phyloP scores from a whole-genome alignment of 30 jellyfish, hydroid and myxozoan species.

The Haliclystus octoradiatus region DNA sequence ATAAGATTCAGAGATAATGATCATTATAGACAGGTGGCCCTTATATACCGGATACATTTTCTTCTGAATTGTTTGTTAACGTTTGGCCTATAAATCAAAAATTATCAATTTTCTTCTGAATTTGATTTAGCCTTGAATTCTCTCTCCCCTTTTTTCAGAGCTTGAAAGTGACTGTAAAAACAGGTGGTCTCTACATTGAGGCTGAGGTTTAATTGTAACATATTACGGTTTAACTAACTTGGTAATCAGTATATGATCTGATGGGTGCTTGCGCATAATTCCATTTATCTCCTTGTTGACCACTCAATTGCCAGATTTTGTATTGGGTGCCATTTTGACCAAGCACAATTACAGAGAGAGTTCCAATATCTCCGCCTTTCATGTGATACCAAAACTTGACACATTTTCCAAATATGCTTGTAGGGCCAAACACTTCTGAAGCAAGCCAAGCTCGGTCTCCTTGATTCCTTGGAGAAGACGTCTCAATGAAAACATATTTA shows the following conservation, averaged over 20 bases:
- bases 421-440: conserved; percentile 89
- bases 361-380: conserved; percentile 85
- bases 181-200: too few relatives aligned
- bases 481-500: conserved; percentile 65
- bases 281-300: conserved; percentile 80
- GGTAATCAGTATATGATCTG: conserved; percentile 65
- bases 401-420: conserved; percentile 80
- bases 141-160: too few relatives aligned
- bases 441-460: conserved; percentile 80
- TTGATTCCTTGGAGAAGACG: conserved; percentile 53
- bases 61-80: too few relatives aligned
- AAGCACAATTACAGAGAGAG: conserved; percentile 46
- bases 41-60: too few relatives aligned
- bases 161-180: too few relatives aligned
- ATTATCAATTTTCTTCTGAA: too few relatives aligned
- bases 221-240: too few relatives aligned
- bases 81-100: too few relatives aligned
- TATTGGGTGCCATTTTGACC: conserved; percentile 75
- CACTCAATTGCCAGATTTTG: conserved; percentile 73
- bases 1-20: too few relatives aligned
- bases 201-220: too few relatives aligned
- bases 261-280: conserved; percentile 92
- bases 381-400: conserved; percentile 93
- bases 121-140: too few relatives aligned
- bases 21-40: too few relatives aligned